A percentile compares a stretch with the other conserved stretches of the same genome.
Conservation (phyloP, 2,113 vertebrate species). For the Saguinus midas region DNA sequence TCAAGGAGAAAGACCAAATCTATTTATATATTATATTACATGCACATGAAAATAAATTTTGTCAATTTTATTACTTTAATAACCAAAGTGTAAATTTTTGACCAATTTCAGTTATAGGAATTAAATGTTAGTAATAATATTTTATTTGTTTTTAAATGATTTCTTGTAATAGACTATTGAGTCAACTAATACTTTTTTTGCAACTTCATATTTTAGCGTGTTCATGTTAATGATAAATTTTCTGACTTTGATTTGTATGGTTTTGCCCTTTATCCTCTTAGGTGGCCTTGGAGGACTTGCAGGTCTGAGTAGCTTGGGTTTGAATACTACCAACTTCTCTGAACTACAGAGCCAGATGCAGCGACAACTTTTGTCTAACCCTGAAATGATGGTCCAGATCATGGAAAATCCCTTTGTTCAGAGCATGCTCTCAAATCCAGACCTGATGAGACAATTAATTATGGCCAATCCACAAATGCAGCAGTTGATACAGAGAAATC, state of each 20-base stretch:
- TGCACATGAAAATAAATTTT: not conserved
- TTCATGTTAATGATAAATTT: conserved; percentile 7
- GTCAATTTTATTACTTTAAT: conserved; percentile 41
- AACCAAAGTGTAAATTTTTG: not conserved
- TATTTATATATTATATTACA: not conserved
- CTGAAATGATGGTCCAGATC: conserved; percentile 91
- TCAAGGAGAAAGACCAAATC: not conserved
- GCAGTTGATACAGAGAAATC: conserved; percentile 89
- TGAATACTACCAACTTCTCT: conserved; percentile 88
- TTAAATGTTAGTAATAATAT: conserved; percentile 31
- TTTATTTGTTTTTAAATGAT: conserved; percentile 6
- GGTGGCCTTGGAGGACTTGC: conserved; percentile 88
- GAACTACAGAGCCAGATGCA: conserved; percentile 91
- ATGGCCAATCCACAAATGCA: conserved; percentile 92
- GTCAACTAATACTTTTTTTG: conserved; percentile 52
- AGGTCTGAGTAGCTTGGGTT: conserved; percentile 86
- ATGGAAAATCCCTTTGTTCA: conserved; percentile 92
- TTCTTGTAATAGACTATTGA: conserved; percentile 1
- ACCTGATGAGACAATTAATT: conserved; percentile 90
- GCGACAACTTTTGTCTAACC: conserved; percentile 89
- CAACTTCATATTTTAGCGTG: conserved; percentile 32
- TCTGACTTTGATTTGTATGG: conserved; percentile 32
- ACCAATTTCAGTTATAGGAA: not conserved
- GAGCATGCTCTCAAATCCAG: conserved; percentile 90
- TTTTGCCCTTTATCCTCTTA: conserved; percentile 55